These are phyloP conservation scores for Microtus oregoni DNA, from an alignment of 2,113 vertebrate species.

Conservation along the genomic window DNA sequence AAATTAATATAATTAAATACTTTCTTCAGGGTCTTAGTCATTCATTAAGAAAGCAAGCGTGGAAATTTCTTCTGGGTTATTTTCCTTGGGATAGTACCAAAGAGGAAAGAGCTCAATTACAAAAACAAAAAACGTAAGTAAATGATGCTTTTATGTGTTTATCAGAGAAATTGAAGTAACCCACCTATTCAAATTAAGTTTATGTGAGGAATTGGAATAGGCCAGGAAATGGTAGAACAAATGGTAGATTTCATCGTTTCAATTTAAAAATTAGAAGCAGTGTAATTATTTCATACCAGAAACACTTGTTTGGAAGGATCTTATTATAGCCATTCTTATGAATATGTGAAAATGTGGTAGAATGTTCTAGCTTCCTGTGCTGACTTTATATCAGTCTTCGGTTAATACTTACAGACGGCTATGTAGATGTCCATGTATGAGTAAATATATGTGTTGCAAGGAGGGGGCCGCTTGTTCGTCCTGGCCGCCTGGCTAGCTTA, in stretches of 20 bases:
- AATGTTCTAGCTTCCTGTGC: neutral
- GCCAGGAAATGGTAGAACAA: neutral
- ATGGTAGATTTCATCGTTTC: conserved; percentile 54
- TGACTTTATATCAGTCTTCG: neutral
- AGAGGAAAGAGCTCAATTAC: conserved; percentile 92
- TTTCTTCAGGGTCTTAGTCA: conserved; percentile 93
- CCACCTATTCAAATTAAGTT: neutral
- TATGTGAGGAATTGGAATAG: conserved; percentile 31
- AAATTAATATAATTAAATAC: conserved; percentile 6
- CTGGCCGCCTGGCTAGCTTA: no score
- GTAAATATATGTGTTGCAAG: no score
- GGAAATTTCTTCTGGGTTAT: conserved; percentile 97
- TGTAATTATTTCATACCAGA: conserved; percentile 58
- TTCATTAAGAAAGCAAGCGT: conserved; percentile 93
- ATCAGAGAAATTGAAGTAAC: conserved; percentile 57
- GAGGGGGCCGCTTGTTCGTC: no score
- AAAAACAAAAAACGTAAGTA: conserved; percentile 93
- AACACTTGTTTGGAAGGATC: conserved; percentile 13
- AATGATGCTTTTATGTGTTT: neutral
- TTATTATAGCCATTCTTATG: neutral
- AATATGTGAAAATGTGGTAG: conserved; percentile 5
- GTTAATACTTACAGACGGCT: conserved; percentile 7
- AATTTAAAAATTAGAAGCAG: conserved; percentile 51
- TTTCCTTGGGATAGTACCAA: conserved; percentile 95
- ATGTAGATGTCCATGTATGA: neutral